Evolutionary conservation across 2,888 invertebrate species (phyloP), one percentile per base, ranked within the genome.

Genomic region (Augochlorella aurata): DNA sequence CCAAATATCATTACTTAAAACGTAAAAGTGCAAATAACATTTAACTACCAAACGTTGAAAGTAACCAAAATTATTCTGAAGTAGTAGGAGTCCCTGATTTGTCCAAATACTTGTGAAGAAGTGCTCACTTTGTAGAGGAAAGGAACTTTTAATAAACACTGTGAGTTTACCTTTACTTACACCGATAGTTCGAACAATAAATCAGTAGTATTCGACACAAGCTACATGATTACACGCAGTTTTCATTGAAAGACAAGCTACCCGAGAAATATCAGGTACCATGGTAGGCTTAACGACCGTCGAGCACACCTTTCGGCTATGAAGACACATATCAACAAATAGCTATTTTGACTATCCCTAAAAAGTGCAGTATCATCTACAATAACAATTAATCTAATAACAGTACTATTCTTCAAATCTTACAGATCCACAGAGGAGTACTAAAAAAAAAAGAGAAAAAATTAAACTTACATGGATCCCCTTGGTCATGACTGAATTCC

Each of bases 381-480:
- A 58, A 7, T 58, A 24, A 58, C 54, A 10, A 58, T 58, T 14
- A 54, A 24, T 58, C 54, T 58, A 58, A 58, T 21, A 58, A 58
- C 54, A 21, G 24, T 58, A 24, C 54, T 21, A 58, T 58, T 24
- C 24, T 58, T 24, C 14, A 58, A 58, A 58, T 21, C 5, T 58
- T 58, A 58, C 54, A 58, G 54, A 58, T 58, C 54, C 54, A 58
- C 54, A 58, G 14, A 58, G 54, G 54, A 14, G 21, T 58, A 58
- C 54, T 58, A 58, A 58, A 58, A 58, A 58, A 49, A 58, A 58
- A 58, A 58, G 54, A 24, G 24, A 58, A 58, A 58, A 58, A 58
- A 58, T 58, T 24, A 58, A 58, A 58, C 54, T 58, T 58, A 58
- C 54, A 58, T 58, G 54, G 54, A 58, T 58, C 54, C 54, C 54